Evolutionary conservation across 2,888 invertebrate genomes (phyloP), one percentile per base, ranked within the genome.

Genomic region (Eupithecia dodoneata): DNA sequence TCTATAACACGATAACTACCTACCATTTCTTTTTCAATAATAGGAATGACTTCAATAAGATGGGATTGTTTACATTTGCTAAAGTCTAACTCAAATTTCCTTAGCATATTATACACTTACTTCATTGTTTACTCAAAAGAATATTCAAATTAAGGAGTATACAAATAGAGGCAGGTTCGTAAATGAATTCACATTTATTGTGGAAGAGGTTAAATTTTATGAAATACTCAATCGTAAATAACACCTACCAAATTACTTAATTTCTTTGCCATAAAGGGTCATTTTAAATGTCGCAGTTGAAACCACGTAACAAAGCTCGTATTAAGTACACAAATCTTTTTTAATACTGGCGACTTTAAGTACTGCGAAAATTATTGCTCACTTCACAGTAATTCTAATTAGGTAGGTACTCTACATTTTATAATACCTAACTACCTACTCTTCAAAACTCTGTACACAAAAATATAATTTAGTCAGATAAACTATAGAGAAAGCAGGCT

Each of bases 401-500:
- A 69, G 44, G 67, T 69, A 73, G 44, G 67, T 69, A 73, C 81
- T 83, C 83, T 82, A 84, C 77, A 75, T 80, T 81, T 81, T 18
- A 70, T 45, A 18, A 70, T 70, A 70, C 70, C 70, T 70, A 70
- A 45, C 70, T 86, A 85, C 77, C 70, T 86, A 85, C 77, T 82
- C 81, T 83, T 85, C 85, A 87, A 81, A 85, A 82, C 86, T 87
- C 86, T 90, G 89, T 93, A 91, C 93, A 92, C 88, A 93, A 93
- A 92, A 93, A 93, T 93, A 92, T 87, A 85, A 88, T 87, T 88
- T 87, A 86, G 88, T 88, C 88, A 88, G 88, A 85, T 89, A 88
- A 86, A 87, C 85, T 89, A 89, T 88, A 91, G 86, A 88, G 87
- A 93, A 94, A 94, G 94, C 94, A 94, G 94, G 93, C 94, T 88